These are phyloP conservation scores for Cossypha polioptera DNA, from an alignment of 2,797 vertebrate genomes.

Conservation along the genomic window DNA sequence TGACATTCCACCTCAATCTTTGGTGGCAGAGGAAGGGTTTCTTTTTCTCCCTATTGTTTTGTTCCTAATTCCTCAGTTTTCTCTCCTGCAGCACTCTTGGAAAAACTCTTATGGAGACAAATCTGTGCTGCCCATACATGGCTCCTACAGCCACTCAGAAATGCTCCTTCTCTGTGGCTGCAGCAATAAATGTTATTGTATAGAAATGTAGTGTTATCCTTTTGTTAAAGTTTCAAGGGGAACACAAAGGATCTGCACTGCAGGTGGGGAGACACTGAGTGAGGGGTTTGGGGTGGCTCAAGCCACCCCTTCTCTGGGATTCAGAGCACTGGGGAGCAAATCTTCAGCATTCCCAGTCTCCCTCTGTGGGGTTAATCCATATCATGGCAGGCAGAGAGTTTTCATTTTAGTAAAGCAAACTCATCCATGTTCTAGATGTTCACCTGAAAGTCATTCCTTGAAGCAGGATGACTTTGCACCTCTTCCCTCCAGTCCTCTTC, in stretches of 20 bases:
- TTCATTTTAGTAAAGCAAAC: background rate
- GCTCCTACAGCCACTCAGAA: background rate
- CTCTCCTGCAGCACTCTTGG: background rate
- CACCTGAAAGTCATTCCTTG: background rate
- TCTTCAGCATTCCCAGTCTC: background rate
- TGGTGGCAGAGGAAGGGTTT: background rate
- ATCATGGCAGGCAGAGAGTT: background rate
- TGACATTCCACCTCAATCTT: background rate
- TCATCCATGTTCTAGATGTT: background rate
- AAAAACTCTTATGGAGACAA: background rate
- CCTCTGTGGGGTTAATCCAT: background rate
- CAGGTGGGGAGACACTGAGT: background rate
- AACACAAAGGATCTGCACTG: background rate
- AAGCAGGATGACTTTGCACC: background rate
- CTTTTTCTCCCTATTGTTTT: background rate
- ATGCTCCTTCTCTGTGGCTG: background rate
- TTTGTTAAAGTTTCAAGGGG: background rate
- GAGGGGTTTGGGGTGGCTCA: rapidly evolving
- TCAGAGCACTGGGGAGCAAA: background rate
- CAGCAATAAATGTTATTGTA: background rate
- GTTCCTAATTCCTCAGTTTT: background rate
- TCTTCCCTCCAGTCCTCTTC: background rate
- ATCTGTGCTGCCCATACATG: background rate
- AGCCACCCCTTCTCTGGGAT: background rate
- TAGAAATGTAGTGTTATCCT: background rate